Base-by-base conservation (phyloP, 2,888 invertebrate species). In the Drosophila sordidapex region DNA sequence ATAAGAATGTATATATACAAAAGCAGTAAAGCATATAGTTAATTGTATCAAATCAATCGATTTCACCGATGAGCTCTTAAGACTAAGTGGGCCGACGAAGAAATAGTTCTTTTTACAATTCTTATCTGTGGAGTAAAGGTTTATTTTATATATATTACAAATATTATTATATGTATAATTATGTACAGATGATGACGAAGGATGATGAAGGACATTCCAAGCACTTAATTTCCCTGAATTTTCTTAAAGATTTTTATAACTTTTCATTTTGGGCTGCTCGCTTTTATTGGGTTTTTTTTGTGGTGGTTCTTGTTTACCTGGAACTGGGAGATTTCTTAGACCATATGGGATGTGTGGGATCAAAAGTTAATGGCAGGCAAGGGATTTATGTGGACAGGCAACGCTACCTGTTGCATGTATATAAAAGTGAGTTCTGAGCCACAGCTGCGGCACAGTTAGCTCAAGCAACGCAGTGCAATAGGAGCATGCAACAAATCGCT, bases 401-500 rank as follows among this genome's bases (percentile, higher is more conserved):
- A 33, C 6, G 18, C 48, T 75, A 77, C 74, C 73, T 77, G 75
- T 18, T 8, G 35, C 58, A 25, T 43, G 46, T 8, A 0, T 25
- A 77, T 77, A 77, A 66, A 67, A 66, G 61, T 25, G 15, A 11
- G 18, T 11, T 13, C 29, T 27, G 10, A 10, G 1, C 11, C 5
- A 51, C 21, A 48, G 29, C 31, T 31, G 36, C 11, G 10, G 46
- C 73, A 49, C 67, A 76, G 59, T 76, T 51, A 35, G 54, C 6
- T 10, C 36, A 13, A n/a, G 33, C 33, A 18, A 29, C 56, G 60
- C 31, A 13, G 35, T 15, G 54, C 5, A 31, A 29, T 49, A 66
- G 52, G 68, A 81, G 15, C 46, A 46, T 85, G 85, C 72, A 61
- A 25, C 27, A 48, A 10, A 27, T 49, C 8, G 40, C 60, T 18